A percentile compares a stretch with the other conserved stretches of the same genome.
These are phyloP conservation scores for Theonella swinhoei DNA, from an alignment of 37 sponge, comb jelly and placozoan species.

Conservation along the genomic window DNA sequence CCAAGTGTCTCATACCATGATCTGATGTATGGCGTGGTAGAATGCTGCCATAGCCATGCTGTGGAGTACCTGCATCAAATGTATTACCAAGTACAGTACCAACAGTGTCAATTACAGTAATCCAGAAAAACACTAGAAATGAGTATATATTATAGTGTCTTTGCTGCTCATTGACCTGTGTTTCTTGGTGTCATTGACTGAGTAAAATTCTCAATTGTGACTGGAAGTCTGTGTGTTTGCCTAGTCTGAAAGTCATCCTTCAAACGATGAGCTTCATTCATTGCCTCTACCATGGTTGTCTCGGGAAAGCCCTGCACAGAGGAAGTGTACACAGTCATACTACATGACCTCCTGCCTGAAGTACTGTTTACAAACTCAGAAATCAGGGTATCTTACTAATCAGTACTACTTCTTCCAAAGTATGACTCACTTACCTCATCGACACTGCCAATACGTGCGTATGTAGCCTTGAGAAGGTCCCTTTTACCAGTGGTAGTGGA, in stretches of 20 bases:
- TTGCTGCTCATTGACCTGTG: not conserved
- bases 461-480: constrained; percentile 82
- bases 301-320: constrained; percentile 17
- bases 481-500: constrained; percentile 28
- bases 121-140: too few relatives aligned
- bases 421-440: constrained; percentile 51
- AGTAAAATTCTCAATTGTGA: constrained; percentile 45
- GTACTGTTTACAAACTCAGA: too few relatives aligned
- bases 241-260: constrained; percentile 66
- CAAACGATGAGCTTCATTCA: constrained; percentile 63
- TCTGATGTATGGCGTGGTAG: constrained; percentile 67
- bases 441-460: constrained; percentile 41
- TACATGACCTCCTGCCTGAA: too few relatives aligned
- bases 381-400: too few relatives aligned
- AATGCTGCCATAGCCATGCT: constrained; percentile 58
- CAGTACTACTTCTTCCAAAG: too few relatives aligned
- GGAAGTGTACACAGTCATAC: too few relatives aligned
- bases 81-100: not conserved
- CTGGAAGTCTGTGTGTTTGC: constrained; percentile 54
- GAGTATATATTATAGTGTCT: not conserved
- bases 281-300: constrained; percentile 66
- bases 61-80: constrained; percentile 21
- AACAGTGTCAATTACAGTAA: not conserved
- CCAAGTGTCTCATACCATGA: constrained; percentile 57
- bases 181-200: constrained; percentile 7